Conservation (phyloP, 2,888 invertebrate genomes). For the Parapristionchus giblindavisi region DNA sequence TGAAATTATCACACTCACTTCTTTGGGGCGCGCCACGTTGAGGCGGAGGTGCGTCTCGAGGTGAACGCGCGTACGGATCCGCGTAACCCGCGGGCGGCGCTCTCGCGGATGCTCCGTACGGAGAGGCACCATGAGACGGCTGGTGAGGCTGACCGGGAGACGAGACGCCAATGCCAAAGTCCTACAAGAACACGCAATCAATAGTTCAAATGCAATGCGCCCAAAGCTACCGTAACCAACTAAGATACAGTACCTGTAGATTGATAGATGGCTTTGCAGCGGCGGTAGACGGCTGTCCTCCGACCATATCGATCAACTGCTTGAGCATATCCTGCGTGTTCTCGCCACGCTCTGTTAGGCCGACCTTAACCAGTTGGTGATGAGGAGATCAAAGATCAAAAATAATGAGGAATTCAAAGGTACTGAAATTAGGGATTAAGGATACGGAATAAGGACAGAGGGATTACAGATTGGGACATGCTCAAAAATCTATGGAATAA, state of each 20-base stretch:
- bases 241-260: slow-evolving; percentile 38
- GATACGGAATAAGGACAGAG: too few relatives aligned
- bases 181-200: background rate
- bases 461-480: too few relatives aligned
- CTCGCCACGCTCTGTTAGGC: background rate
- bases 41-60: background rate
- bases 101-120: background rate
- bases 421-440: too few relatives aligned
- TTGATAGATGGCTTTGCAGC: background rate
- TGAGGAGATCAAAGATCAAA: background rate
- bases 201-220: background rate
- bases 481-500: too few relatives aligned
- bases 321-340: background rate
- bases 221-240: slow-evolving; percentile 23
- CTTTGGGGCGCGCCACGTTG: background rate
- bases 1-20: background rate
- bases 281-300: background rate
- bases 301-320: slow-evolving; percentile 11
- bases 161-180: slow-evolving; percentile 4
- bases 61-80: background rate
- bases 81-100: slow-evolving; percentile 27
- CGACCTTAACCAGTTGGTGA: background rate
- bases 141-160: slow-evolving; percentile 14
- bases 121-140: slow-evolving; percentile 3
- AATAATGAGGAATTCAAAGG: too few relatives aligned